phyloP scores from a whole-genome alignment of 2,888 invertebrate species.

The Temnothorax unifasciatus region DNA sequence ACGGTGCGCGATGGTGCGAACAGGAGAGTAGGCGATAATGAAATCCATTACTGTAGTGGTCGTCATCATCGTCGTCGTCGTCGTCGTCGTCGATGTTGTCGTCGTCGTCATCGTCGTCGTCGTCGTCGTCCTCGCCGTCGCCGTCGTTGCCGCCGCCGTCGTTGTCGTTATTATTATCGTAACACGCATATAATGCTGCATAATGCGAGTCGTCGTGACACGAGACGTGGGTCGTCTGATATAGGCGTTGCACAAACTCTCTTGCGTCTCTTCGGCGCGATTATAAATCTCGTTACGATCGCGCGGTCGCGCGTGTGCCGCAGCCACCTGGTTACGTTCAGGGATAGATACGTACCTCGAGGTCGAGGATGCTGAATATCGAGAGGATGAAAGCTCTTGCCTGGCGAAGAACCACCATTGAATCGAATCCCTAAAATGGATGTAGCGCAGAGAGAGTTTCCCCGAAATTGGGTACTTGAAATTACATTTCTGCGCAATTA shows the following conservation, averaged over 20 bases:
- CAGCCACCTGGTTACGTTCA: constrained; percentile 52
- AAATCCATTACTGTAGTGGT: constrained; percentile 79
- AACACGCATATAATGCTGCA: constrained; percentile 75
- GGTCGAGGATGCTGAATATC: constrained; percentile 13
- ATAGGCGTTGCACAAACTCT: constrained; percentile 71
- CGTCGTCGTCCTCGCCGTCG: not conserved
- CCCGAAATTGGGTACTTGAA: constrained; percentile 5
- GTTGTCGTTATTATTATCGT: constrained; percentile 77
- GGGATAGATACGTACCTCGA: not conserved
- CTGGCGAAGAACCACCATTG: not conserved
- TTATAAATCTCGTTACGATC: constrained; percentile 76
- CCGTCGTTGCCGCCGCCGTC: constrained; percentile 48
- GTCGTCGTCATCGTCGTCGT: constrained; percentile 45
- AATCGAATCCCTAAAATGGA: constrained; percentile 18
- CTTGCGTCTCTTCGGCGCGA: constrained; percentile 63
- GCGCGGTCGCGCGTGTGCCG: constrained; percentile 45
- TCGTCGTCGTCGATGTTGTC: too few species aligned
- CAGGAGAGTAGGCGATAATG: constrained; percentile 74
- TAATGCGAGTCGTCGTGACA: constrained; percentile 74
- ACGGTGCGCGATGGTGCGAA: constrained; percentile 47
- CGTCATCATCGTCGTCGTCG: constrained; percentile 43
- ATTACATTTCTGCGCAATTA: constrained; percentile 15
- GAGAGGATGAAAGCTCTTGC: not conserved
- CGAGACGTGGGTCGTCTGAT: constrained; percentile 71
- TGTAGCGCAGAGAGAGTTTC: not conserved